These are phyloP conservation scores for Oxyteleia sp. DNA, from an alignment of 2,888 invertebrate species.

Conservation along the genomic window DNA sequence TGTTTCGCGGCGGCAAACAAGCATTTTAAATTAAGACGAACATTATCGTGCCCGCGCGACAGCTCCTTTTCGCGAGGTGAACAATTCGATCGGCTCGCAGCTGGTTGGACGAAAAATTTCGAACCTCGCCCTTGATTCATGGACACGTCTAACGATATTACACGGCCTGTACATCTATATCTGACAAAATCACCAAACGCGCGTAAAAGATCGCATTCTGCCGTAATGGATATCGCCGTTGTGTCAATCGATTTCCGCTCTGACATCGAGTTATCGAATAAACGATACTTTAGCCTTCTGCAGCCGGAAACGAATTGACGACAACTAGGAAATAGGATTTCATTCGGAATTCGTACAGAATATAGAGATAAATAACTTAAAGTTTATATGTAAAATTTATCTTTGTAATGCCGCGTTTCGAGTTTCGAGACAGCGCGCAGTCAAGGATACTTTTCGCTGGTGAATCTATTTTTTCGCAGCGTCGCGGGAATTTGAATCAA, in stretches of 20 bases:
- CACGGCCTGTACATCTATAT: too few species aligned
- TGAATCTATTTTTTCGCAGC: too few species aligned
- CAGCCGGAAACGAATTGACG: conserved; percentile 75
- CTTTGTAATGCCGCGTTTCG: conserved; percentile 12
- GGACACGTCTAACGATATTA: too few species aligned
- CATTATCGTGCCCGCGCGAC: too few species aligned
- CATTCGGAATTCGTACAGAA: conserved; percentile 62
- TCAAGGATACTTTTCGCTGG: too few species aligned
- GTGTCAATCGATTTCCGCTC: conserved; percentile 80
- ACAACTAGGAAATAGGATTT: conserved; percentile 72
- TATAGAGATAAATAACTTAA: conserved; percentile 49
- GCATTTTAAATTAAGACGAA: too few species aligned
- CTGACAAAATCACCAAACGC: conserved; percentile 44
- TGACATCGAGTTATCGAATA: conserved; percentile 76
- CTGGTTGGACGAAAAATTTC: too few species aligned
- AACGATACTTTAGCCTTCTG: conserved; percentile 73
- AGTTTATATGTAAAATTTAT: conserved; percentile 53
- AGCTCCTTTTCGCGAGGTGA: too few species aligned
- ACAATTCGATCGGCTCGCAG: too few species aligned
- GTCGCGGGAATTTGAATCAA: too few species aligned
- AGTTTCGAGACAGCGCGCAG: conserved; percentile 5
- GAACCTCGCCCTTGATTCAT: too few species aligned
- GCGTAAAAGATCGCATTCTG: conserved; percentile 70
- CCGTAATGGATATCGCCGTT: conserved; percentile 78
- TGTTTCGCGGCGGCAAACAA: too few species aligned